Evolutionary conservation across 2,888 invertebrate genomes (phyloP).

Genomic region (Blastobasis adustella): DNA sequence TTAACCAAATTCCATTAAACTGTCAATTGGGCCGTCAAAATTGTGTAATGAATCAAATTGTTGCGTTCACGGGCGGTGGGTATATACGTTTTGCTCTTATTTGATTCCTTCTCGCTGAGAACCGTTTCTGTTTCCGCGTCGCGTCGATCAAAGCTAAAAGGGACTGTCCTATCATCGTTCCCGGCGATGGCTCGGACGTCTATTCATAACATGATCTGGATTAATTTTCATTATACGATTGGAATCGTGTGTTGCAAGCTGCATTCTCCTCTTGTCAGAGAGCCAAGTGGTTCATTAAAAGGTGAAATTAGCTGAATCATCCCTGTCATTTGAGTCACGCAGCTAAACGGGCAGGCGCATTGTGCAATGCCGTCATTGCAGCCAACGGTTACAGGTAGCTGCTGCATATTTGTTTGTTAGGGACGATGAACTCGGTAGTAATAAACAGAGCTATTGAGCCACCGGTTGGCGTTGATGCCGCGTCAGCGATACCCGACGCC

Average conservation of each 20-base stretch:
- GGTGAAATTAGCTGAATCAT: constrained; percentile 33
- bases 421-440: constrained; percentile 10
- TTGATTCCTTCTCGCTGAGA: background rate
- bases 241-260: constrained; percentile 13
- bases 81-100: background rate
- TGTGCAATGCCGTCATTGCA: constrained; percentile 18
- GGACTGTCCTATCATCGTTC: constrained; percentile 1
- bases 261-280: constrained; percentile 10
- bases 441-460: background rate
- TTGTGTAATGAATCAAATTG: background rate
- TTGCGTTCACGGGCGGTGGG: background rate
- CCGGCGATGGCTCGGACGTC: background rate
- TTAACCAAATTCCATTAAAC: constrained; percentile 11
- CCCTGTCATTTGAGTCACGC: constrained; percentile 26
- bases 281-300: constrained; percentile 17
- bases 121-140: background rate
- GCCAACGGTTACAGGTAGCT: constrained; percentile 8
- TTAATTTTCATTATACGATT: constrained; percentile 13
- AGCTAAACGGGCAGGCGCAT: constrained; percentile 14
- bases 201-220: constrained; percentile 10
- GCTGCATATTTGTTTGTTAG: constrained; percentile 8
- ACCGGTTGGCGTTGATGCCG: background rate
- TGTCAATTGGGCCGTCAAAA: constrained; percentile 1
- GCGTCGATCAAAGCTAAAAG: background rate
- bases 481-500: background rate